Evolutionary conservation across 53 echinoderm and acorn worm species (phyloP).

Genomic region (Paracentrotus lividus): DNA sequence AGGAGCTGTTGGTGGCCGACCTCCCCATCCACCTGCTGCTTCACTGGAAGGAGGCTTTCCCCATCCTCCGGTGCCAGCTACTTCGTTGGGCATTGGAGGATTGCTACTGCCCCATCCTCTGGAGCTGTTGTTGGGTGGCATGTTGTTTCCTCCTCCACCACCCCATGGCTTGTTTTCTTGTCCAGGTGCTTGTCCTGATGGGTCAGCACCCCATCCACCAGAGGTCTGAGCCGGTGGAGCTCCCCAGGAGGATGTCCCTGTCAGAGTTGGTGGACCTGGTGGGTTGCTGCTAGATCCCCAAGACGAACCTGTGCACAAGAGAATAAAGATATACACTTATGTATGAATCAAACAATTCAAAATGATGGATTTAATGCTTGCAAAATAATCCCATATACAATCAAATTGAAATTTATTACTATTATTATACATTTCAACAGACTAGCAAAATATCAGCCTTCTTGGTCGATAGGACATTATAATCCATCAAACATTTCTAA

Average conservation of each 20-base stretch:
- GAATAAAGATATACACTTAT: not conserved
- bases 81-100: constrained; percentile 29
- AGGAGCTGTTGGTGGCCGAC: constrained; percentile 33
- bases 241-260: constrained; percentile 65
- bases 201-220: constrained; percentile 60
- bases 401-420: too few relatives aligned
- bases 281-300: constrained; percentile 75
- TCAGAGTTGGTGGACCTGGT: constrained; percentile 44
- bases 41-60: constrained; percentile 63
- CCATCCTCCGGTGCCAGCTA: constrained; percentile 72
- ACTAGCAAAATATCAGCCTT: too few relatives aligned
- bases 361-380: not conserved
- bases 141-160: constrained; percentile 3
- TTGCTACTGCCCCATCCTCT: constrained; percentile 61
- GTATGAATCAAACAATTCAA: not conserved
- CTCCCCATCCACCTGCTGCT: constrained; percentile 71
- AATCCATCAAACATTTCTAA: too few relatives aligned
- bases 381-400: too few relatives aligned
- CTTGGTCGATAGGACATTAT: too few relatives aligned
- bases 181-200: not conserved
- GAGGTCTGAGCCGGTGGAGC: constrained; percentile 12
- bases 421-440: too few relatives aligned
- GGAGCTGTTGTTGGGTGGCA: not conserved
- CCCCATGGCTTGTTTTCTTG: constrained; percentile 61
- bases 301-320: constrained; percentile 65